phyloP scores from a whole-genome alignment of 2,797 vertebrate species.

The Brachyrhaphis roseni region DNA sequence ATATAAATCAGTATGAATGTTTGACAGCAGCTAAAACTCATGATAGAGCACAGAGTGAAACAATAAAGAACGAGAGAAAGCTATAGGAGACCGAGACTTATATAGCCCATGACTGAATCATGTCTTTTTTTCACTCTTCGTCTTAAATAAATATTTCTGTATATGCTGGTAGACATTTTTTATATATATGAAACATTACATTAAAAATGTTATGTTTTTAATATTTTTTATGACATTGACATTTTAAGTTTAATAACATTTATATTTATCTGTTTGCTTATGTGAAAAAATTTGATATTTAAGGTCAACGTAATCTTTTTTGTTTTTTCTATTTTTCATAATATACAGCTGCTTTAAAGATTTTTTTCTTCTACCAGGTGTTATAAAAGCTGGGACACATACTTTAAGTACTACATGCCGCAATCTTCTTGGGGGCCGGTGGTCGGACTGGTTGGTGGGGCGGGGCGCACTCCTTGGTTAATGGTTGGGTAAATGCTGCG shows the following conservation, averaged over 20 bases:
- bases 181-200: not conserved
- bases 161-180: not conserved
- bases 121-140: conserved; percentile 29
- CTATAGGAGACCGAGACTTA: conserved; percentile 13
- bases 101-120: conserved; percentile 36
- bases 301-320: not conserved
- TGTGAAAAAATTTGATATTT: not conserved
- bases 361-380: not conserved
- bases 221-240: not conserved
- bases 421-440: not conserved
- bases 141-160: conserved; percentile 36
- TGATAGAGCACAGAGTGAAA: not conserved
- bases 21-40: conserved; percentile 19
- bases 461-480: too few relatives aligned
- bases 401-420: not conserved
- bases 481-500: too few relatives aligned
- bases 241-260: not conserved
- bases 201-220: not conserved
- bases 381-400: not conserved
- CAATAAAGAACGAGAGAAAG: not conserved
- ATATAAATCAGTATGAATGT: conserved; percentile 8
- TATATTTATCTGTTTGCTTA: not conserved
- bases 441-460: too few relatives aligned
- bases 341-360: not conserved
- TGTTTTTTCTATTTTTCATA: not conserved